Evolutionary conservation across 2,888 invertebrate species (phyloP), one percentile per base, ranked within the genome.

Genomic region (Agrotis segetum): DNA sequence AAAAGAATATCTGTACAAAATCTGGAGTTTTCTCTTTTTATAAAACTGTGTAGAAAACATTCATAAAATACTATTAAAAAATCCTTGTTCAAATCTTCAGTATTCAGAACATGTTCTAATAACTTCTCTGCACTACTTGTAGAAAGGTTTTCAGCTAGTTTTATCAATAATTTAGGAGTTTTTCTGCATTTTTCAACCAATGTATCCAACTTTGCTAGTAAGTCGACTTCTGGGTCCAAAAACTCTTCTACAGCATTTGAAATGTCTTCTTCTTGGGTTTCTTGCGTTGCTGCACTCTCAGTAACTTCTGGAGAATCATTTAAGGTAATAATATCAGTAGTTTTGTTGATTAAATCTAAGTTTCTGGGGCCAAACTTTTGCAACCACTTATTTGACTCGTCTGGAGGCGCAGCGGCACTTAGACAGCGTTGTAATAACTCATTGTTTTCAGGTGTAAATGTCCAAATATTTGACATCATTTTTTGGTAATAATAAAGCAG

Each of bases 401-500:
- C 85, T n/a, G 82, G 83, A 1, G 83, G 82, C 0, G 78, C 64
- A 1, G 89, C 88, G 3, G 85, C 87, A 6, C 77, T 75, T 34
- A 91, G 47, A 75, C 89, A 91, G 14, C 78, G 82, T 53, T 88
- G 77, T 50, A 91, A 69, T 52, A 87, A 69, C 6, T 60, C 55
- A 49, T 87, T 70, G 14, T 90, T 88, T 40, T 87, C 82, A 24
- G 89, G 84, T 3, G 90, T 88, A 81, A 92, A 91, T 21, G 74
- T 86, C 92, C 92, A 93, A n/a, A 86, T 81, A 49, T 86, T 81
- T 24, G 90, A 82, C 91, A 92, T 92, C 68, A 21, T 80, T 67
- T 1, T 9, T 53, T 6, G 6, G 13, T 4, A 14, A 1, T n/a
- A 19, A 11, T 19, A 24, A 1, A n/a, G 3, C 1, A 52, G 1